These are phyloP conservation scores for Aphrophora alni DNA, from an alignment of 2,888 invertebrate genomes.

Conservation along the genomic window DNA sequence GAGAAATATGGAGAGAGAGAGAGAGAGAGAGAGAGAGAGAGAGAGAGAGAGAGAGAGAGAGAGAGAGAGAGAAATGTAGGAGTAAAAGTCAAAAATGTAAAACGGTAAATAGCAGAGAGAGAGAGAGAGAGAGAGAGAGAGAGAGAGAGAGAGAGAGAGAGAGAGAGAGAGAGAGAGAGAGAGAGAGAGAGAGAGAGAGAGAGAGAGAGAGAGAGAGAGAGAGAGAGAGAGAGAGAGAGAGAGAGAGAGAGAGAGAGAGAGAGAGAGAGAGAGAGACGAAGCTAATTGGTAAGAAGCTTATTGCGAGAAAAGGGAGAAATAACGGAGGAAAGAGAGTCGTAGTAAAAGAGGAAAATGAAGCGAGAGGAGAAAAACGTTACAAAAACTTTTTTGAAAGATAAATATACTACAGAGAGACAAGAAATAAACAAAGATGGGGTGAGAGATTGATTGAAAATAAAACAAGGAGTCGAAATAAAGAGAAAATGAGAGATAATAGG, in stretches of 20 bases:
- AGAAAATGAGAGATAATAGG: no score
- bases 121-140: constrained; percentile 33
- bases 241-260: constrained; percentile 13
- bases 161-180: constrained; percentile 38
- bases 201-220: constrained; percentile 37
- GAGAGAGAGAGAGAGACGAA: constrained; percentile 3
- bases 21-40: constrained; percentile 37
- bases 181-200: constrained; percentile 35
- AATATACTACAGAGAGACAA: no score
- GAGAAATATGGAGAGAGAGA: constrained; percentile 31
- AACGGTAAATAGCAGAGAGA: constrained; percentile 30
- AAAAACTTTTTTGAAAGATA: no score
- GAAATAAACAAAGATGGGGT: no score
- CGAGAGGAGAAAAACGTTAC: no score
- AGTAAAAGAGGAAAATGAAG: no score
- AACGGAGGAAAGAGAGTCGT: no score
- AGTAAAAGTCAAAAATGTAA: constrained; percentile 32
- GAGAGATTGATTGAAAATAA: no score
- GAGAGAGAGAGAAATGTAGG: constrained; percentile 34
- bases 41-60: constrained; percentile 36
- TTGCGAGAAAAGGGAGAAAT: no score
- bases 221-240: constrained; percentile 31
- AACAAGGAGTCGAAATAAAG: no score
- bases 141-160: constrained; percentile 37
- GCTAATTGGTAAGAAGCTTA: no score